Evolutionary conservation across 1,140 invertebrate species (phyloP).

Genomic region (Spodoptera litura): DNA sequence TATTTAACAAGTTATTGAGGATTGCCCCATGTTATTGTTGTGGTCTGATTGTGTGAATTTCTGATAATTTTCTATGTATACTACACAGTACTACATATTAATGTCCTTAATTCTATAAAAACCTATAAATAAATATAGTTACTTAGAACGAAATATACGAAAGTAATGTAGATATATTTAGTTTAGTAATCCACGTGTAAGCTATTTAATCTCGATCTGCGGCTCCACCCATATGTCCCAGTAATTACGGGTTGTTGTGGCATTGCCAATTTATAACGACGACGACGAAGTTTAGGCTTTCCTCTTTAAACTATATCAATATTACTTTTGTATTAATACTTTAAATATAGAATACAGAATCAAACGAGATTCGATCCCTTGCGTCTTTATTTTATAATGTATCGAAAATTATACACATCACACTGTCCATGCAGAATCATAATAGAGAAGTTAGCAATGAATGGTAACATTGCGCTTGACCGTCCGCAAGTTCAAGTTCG

Average conservation of each 20-base stretch:
- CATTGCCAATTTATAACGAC: constrained; percentile 27
- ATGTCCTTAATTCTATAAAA: too few species aligned
- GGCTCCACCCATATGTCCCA: constrained; percentile 23
- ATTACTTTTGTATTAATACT: not conserved
- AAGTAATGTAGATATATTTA: not conserved
- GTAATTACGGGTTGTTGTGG: constrained; percentile 37
- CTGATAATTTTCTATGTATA: too few species aligned
- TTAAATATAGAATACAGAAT: not conserved
- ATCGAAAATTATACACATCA: not conserved
- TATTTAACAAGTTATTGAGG: too few species aligned
- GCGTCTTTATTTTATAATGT: too few species aligned
- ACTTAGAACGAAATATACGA: not conserved
- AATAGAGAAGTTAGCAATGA: constrained; percentile 34
- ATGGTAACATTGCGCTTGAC: constrained; percentile 66
- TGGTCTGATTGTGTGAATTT: too few species aligned
- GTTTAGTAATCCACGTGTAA: not conserved
- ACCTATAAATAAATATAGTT: too few species aligned
- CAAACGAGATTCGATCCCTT: not conserved
- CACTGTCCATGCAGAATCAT: not conserved
- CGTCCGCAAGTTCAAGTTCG: constrained; percentile 72
- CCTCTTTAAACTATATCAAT: constrained; percentile 46
- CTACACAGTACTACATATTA: too few species aligned
- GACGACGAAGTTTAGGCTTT: constrained; percentile 36
- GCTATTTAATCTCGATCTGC: constrained; percentile 34
- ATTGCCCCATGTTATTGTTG: too few species aligned